These are phyloP conservation scores for Aplidium turbinatum DNA, from an alignment of 23 tunicate species.

Conservation along the genomic window DNA sequence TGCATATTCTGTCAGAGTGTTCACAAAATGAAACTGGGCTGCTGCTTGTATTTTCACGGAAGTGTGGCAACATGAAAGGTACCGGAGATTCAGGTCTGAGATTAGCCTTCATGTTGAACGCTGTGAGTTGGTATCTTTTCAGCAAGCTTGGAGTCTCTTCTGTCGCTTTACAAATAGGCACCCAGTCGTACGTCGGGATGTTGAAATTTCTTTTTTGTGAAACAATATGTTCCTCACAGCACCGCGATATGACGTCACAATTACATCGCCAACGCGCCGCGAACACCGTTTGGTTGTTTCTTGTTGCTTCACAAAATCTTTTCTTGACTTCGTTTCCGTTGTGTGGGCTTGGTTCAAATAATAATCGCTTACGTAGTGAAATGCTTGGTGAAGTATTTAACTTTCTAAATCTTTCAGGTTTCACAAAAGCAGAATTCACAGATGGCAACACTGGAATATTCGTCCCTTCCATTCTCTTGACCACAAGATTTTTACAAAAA, in stretches of 20 bases:
- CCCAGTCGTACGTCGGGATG: slow-evolving; percentile 22
- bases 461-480: too few species aligned
- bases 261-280: neutral
- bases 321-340: neutral
- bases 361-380: slow-evolving; percentile 10
- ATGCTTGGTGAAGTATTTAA: neutral
- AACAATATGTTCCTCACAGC: neutral
- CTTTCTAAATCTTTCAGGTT: neutral
- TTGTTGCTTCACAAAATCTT: neutral
- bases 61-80: neutral
- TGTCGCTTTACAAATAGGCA: too few species aligned
- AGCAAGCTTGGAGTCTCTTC: too few species aligned
- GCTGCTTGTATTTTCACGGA: neutral
- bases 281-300: slow-evolving; percentile 5
- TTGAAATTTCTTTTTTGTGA: neutral
- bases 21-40: neutral
- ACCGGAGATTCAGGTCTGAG: slow-evolving; percentile 12
- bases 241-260: slow-evolving; percentile 11
- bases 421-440: slow-evolving; percentile 13
- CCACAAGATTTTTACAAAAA: too few species aligned
- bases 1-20: too few species aligned
- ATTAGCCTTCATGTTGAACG: neutral
- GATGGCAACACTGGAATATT: slow-evolving; percentile 20
- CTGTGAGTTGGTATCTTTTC: neutral
- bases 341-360: neutral